Evolutionary conservation across 2,888 invertebrate genomes (phyloP).

Genomic region (Drosophila stalkeri): DNA sequence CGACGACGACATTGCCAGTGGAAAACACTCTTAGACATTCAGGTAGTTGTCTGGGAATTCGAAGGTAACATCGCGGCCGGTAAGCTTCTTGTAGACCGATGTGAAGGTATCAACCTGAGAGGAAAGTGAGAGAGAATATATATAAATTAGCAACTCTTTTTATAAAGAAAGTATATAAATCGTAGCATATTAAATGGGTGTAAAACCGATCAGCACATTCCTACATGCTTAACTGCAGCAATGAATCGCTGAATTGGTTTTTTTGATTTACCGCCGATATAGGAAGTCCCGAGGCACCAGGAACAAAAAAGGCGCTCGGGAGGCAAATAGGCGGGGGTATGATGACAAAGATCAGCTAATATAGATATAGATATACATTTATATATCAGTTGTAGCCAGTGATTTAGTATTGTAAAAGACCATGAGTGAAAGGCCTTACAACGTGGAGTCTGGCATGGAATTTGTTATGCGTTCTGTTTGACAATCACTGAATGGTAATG

Average conservation of each 20-base stretch:
- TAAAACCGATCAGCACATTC: slow-evolving; percentile 37
- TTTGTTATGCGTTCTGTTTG: slow-evolving; percentile 83
- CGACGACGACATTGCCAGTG: slow-evolving; percentile 39
- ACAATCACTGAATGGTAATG: slow-evolving; percentile 66
- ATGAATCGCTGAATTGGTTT: slow-evolving; percentile 20
- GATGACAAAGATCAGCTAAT: too few species aligned
- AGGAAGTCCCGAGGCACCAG: slow-evolving; percentile 80
- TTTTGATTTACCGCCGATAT: slow-evolving; percentile 75
- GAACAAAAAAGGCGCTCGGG: slow-evolving; percentile 62
- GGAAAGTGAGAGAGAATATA: slow-evolving; percentile 34
- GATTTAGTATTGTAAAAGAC: slow-evolving; percentile 30
- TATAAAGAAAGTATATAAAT: neutral
- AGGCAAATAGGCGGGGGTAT: slow-evolving; percentile 80
- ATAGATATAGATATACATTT: neutral
- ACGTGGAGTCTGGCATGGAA: slow-evolving; percentile 28
- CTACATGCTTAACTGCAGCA: slow-evolving; percentile 25
- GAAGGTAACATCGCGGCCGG: slow-evolving; percentile 99
- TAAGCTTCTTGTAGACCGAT: slow-evolving; percentile 99
- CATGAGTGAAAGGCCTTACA: slow-evolving; percentile 26
- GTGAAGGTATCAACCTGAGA: slow-evolving; percentile 98
- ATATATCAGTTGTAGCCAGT: slow-evolving; percentile 31
- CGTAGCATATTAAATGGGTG: slow-evolving; percentile 22
- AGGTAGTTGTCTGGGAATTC: slow-evolving; percentile 99
- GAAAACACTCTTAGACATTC: slow-evolving; percentile 86
- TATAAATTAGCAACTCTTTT: neutral